These are phyloP conservation scores for Pseudolaguvia tuberculata DNA, from an alignment of 2,113 vertebrate species.

Conservation along the genomic window DNA sequence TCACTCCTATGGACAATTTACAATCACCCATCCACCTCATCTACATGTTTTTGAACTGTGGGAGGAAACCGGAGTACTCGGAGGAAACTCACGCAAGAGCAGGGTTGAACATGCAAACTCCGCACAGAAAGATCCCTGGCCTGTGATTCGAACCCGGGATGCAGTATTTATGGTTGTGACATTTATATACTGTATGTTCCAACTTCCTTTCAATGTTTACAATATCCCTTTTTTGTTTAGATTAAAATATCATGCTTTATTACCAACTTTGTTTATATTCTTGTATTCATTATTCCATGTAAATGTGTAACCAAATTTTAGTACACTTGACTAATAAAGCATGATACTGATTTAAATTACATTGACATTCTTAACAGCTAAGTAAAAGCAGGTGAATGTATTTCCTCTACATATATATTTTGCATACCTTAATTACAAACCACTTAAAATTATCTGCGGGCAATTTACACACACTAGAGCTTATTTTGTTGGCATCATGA, in stretches of 20 bases:
- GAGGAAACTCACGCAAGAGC: too few relatives aligned
- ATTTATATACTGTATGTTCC: neutral
- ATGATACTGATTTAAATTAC: neutral
- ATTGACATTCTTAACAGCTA: neutral
- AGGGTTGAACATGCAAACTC: too few relatives aligned
- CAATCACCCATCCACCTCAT: too few relatives aligned
- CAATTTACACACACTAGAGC: conserved; percentile 1
- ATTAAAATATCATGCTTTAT: neutral
- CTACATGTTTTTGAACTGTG: too few relatives aligned
- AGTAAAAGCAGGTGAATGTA: neutral
- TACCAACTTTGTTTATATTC: neutral
- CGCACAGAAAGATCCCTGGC: too few relatives aligned
- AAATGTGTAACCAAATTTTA: neutral
- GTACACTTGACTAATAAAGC: neutral
- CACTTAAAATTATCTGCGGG: neutral
- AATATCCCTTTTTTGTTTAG: neutral
- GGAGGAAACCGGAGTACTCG: too few relatives aligned
- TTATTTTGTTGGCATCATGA: neutral
- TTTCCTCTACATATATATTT: neutral
- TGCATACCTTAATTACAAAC: conserved; percentile 5
- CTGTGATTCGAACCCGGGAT: too few relatives aligned
- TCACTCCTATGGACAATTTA: too few relatives aligned
- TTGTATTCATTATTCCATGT: neutral
- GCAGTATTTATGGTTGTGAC: neutral
- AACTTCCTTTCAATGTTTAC: neutral